phyloP scores from a whole-genome alignment of 2,113 vertebrate genomes.

The Bos javanicus region DNA sequence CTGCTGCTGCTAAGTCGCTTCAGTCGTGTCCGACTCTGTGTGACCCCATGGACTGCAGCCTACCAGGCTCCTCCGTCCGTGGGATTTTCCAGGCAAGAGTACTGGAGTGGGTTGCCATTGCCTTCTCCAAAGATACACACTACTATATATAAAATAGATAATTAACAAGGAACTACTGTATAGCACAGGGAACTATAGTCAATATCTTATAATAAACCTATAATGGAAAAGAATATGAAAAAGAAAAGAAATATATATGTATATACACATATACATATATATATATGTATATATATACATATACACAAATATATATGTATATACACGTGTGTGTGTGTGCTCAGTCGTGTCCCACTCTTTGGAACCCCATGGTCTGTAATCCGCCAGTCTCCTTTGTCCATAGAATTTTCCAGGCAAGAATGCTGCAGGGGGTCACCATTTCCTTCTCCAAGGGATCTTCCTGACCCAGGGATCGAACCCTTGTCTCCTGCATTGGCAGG shows the following conservation, averaged over 20 bases:
- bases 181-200: not conserved
- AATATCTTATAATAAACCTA: not conserved
- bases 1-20: not conserved
- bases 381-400: not conserved
- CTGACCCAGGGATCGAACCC: not conserved
- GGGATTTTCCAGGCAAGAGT: not conserved
- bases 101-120: not conserved
- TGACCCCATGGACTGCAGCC: too few species aligned
- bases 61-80: too few species aligned
- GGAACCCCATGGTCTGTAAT: not conserved
- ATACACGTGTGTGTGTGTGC: accelerated
- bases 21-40: accelerated
- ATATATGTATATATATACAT: too few species aligned
- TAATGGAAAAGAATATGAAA: not conserved
- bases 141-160: not conserved
- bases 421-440: not conserved
- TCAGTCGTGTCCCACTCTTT: not conserved
- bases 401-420: not conserved
- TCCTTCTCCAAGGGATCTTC: not conserved
- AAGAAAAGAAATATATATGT: not conserved
- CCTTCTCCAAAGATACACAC: not conserved
- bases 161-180: not conserved
- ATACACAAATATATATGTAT: too few species aligned
- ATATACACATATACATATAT: too few species aligned
- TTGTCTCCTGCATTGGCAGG: not conserved